A percentile compares a stretch with the other conserved stretches of the same genome.
phyloP scores from a whole-genome alignment of 2,113 vertebrate genomes.

The Willisornis vidua region DNA sequence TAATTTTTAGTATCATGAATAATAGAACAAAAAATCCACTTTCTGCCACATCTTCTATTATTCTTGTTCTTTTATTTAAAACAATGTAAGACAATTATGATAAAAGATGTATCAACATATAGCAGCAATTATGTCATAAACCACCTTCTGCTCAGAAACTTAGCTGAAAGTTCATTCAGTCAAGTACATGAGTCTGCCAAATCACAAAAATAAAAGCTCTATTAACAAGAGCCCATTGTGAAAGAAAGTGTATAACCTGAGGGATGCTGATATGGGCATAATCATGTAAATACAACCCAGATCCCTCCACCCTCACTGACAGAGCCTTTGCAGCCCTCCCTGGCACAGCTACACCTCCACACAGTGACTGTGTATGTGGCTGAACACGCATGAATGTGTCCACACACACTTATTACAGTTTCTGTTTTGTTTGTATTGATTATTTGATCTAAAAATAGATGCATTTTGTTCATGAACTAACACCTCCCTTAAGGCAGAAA shows the following conservation, averaged over 20 bases:
- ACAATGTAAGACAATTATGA: conserved; percentile 75
- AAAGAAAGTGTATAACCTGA: conserved; percentile 9
- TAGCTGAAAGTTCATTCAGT: conserved; percentile 74
- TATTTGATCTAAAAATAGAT: conserved; percentile 13
- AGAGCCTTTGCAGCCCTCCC: not conserved
- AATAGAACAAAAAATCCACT: conserved; percentile 69
- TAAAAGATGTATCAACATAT: conserved; percentile 78
- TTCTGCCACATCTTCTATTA: conserved; percentile 73
- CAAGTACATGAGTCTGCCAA: conserved; percentile 57
- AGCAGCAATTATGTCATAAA: conserved; percentile 76
- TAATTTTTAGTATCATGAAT: conserved; percentile 74
- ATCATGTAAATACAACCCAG: not conserved
- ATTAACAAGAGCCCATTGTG: conserved; percentile 21
- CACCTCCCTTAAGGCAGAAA: conserved; percentile 3
- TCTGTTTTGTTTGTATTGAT: not conserved
- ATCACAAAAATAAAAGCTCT: conserved; percentile 63
- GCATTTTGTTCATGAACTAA: not conserved
- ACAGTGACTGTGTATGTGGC: accelerated
- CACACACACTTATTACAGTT: not conserved
- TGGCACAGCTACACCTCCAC: not conserved
- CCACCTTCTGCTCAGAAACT: conserved; percentile 72
- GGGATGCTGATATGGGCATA: not conserved
- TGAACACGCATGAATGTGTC: not conserved
- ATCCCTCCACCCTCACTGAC: not conserved
- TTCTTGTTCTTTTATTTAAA: conserved; percentile 78